Evolutionary conservation across 2,113 vertebrate species (phyloP).

Genomic region (Ifrita kowaldi): DNA sequence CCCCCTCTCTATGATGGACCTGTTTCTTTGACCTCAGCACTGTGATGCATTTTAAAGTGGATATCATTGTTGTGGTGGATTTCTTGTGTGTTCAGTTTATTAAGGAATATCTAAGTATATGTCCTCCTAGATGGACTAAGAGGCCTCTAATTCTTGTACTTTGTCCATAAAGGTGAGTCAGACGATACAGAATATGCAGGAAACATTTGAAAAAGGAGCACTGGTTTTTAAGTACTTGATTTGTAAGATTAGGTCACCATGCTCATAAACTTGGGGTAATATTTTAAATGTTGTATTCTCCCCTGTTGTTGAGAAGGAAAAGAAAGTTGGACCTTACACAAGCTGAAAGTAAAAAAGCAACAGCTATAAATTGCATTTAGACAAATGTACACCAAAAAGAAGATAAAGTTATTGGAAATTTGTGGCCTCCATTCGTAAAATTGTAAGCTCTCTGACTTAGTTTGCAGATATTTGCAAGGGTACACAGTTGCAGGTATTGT

Average conservation of each 20-base stretch:
- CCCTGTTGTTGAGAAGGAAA: neutral
- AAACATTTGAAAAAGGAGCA: neutral
- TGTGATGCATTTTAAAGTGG: neutral
- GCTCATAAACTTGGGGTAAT: neutral
- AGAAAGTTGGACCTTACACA: neutral
- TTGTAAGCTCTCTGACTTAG: neutral
- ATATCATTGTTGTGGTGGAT: neutral
- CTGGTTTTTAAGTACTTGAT: neutral
- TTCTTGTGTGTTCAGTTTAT: neutral
- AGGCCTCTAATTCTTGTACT: neutral
- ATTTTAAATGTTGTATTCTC: neutral
- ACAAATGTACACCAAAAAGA: neutral
- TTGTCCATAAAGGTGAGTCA: neutral
- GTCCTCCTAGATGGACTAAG: neutral
- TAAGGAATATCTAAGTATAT: neutral
- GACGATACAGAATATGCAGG: rapidly evolving
- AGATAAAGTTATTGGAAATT: neutral
- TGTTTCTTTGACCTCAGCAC: neutral
- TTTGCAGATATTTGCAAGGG: neutral
- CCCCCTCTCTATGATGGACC: neutral
- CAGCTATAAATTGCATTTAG: neutral
- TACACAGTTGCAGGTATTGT: neutral
- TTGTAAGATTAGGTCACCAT: neutral
- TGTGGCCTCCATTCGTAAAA: neutral
- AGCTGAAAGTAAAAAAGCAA: neutral